Conservation (phyloP, 1,140 invertebrate species). For the Holcopasites calliopsidis region DNA sequence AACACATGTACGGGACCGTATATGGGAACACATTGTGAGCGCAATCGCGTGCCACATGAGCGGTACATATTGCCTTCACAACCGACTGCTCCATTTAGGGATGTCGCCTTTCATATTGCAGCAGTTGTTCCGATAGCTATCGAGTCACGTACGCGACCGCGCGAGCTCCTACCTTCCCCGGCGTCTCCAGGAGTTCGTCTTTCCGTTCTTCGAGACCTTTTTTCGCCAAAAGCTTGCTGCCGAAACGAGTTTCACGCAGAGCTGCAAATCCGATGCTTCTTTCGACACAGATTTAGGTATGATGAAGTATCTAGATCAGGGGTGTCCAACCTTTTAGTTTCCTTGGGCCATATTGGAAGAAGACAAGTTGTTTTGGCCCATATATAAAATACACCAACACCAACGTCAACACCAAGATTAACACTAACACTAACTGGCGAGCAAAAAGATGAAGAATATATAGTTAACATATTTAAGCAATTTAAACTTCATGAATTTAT, state of each 20-base stretch:
- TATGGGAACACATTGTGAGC: slow-evolving; percentile 62
- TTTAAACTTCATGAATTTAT: too few relatives aligned
- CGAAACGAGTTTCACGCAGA: not conserved
- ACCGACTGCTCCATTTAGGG: slow-evolving; percentile 62
- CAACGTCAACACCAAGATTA: too few relatives aligned
- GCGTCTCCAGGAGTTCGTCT: not conserved
- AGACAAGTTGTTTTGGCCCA: too few relatives aligned
- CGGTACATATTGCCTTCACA: slow-evolving; percentile 63
- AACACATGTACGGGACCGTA: slow-evolving; percentile 61
- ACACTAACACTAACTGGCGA: too few relatives aligned
- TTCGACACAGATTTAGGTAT: too few relatives aligned
- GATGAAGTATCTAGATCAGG: too few relatives aligned
- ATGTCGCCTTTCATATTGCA: slow-evolving; percentile 60
- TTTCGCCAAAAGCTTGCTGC: not conserved
- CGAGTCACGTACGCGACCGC: not conserved
- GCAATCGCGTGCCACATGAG: slow-evolving; percentile 63
- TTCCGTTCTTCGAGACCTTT: not conserved
- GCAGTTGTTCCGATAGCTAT: slow-evolving; percentile 41
- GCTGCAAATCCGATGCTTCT: not conserved
- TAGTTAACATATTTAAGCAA: too few relatives aligned
- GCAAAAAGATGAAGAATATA: too few relatives aligned
- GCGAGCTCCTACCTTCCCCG: not conserved
- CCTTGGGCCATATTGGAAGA: too few relatives aligned
- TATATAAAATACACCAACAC: too few relatives aligned
- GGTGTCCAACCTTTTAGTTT: too few relatives aligned